Base-by-base conservation (phyloP, 2,888 invertebrate genomes). In the Eilema caniola region DNA sequence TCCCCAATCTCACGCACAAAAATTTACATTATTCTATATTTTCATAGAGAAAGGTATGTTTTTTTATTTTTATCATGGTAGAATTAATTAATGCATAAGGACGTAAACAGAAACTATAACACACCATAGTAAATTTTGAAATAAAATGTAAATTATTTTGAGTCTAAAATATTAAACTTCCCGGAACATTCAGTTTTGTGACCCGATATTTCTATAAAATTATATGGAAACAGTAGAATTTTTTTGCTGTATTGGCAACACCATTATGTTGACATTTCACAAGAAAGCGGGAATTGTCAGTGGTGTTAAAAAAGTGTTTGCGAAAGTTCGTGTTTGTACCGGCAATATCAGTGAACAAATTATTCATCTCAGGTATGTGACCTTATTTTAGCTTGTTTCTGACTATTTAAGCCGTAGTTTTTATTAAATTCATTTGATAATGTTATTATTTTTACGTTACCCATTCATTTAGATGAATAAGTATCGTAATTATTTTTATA, bases 161-260 rank as follows among this genome's bases (percentile, higher is more conserved):
- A 62, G n/a, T 33, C 62, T 47, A 47, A 63, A 63, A 25, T 47
- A 63, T 63, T 14, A 37, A 25, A 20, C 63, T 25, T 63, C 47
- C 63, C 63, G 63, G 63, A 63, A 63, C 47, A 47, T 63, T 63
- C 63, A 63, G 63, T 47, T 63, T 41, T 63, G 63, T 63, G 41
- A 63, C 63, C 63, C 20, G 63, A 63, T 63, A 31, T 24, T 62
- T 62, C 37, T 62, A 37, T 41, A 37, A 37, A 37, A 56, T 56
- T 23, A 62, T 31, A 62, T 37, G 23, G 62, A 62, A 37, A 61
- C 28, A 31, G 61, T 61, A 61, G 16, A 31, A n/a, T 31, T 31
- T 61, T 28, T 61, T 28, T 61, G 20, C 31, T 61, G 28, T 31
- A 31, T 61, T 61, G 61, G 61, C 61, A 61, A 61, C 61, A 59